These are phyloP conservation scores for Engraulis encrasicolus DNA, from an alignment of 2,113 vertebrate species.

Conservation along the genomic window DNA sequence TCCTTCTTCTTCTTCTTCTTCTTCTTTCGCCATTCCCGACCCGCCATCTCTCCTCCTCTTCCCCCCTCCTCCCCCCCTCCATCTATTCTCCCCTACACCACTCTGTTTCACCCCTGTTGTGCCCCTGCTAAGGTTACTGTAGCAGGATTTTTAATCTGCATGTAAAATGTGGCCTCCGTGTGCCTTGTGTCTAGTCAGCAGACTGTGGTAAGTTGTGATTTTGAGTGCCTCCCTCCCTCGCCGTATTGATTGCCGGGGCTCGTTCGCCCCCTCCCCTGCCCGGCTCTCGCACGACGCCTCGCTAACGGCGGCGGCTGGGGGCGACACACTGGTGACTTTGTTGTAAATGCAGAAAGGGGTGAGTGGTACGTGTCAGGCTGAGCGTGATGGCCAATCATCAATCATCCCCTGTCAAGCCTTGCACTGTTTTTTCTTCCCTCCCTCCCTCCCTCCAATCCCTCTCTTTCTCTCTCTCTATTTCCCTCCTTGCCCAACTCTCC, in stretches of 20 bases:
- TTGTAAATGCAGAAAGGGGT: slow-evolving; percentile 57
- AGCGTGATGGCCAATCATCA: slow-evolving; percentile 82
- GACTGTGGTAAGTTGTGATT: slow-evolving; percentile 43
- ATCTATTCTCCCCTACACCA: background rate
- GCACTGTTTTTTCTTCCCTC: background rate
- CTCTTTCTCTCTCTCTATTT: slow-evolving; percentile 18
- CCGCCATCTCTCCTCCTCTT: background rate
- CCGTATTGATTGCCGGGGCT: slow-evolving; percentile 66
- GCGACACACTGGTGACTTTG: slow-evolving; percentile 51
- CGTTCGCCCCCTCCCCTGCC: too few relatives aligned
- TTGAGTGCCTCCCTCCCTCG: slow-evolving; percentile 62
- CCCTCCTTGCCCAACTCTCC: too few relatives aligned
- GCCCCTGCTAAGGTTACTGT: slow-evolving; percentile 33
- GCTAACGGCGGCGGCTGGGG: background rate
- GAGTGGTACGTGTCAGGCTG: slow-evolving; percentile 79
- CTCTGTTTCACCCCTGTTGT: background rate
- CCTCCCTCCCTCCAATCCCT: background rate
- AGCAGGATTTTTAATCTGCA: slow-evolving; percentile 49
- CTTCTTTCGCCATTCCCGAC: too few relatives aligned
- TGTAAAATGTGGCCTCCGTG: slow-evolving; percentile 43
- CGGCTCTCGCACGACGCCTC: too few relatives aligned
- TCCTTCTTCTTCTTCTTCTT: too few relatives aligned
- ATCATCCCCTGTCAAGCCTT: slow-evolving; percentile 80
- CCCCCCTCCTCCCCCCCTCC: background rate
- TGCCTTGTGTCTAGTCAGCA: slow-evolving; percentile 46